Evolutionary conservation across 2,888 invertebrate species (phyloP), one percentile per base, ranked within the genome.

Genomic region (Ethmia dodecea): DNA sequence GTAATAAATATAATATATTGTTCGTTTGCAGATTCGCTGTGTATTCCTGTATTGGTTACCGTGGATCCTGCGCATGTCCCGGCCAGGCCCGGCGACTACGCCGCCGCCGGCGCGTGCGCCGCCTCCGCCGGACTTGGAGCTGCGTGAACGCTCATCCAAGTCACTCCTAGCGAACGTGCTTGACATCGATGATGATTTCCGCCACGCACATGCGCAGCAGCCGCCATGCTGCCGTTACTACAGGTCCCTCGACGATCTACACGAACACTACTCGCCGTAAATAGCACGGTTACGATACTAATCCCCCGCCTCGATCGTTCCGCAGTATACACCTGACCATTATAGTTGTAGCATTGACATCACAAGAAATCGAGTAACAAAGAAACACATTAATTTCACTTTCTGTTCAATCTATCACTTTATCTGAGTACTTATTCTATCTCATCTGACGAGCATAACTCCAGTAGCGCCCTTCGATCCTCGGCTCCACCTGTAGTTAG

Each of bases 1-100:
- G n/a, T n/a, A n/a, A n/a, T n/a, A n/a, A n/a, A n/a, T n/a, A n/a
- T n/a, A n/a, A 22, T 48, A 10, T 47, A 5, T 11, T 18, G 9
- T 13, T 16, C 11, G 12, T 29, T 12, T 28, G 33, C 87, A 96
- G 96, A 92, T 96, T 66, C 94, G 93, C 76, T 90, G 94, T 66
- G 92, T 98, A 71, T 96, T 99, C 87, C 91, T 99, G 66, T 94
- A 95, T 83, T 99, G 98, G 97, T 89, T 99, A 81, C 99, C 99
- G 58, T 97, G 97, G 92, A 84, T 98, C 60, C 89, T 99, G 72
- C 92, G 98, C 65, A 99, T 99, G 98, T 93, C 93, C 62, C 89
- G 91, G 65, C 90, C 91, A 50, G 91, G 90, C 57, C 84, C 89
- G 60, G 88, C 88, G 47, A 78, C 88, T 48, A 87, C 88, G 63